Conservation (phyloP, 2,888 invertebrate species). For the Laothoe populi region DNA sequence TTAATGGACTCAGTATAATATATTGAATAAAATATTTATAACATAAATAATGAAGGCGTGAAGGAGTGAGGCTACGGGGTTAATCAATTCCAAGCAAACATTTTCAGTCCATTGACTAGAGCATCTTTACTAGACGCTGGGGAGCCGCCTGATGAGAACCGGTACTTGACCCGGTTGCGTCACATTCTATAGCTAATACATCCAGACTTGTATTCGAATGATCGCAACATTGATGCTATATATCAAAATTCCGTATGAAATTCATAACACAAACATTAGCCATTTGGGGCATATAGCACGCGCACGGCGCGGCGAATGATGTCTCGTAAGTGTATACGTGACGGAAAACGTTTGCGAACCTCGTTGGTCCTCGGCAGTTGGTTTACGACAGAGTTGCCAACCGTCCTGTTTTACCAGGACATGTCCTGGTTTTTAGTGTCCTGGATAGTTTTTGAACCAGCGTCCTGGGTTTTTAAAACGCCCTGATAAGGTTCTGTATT, state of each 20-base stretch:
- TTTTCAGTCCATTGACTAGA: conserved; percentile 69
- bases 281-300: conserved; percentile 41
- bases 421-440: no score
- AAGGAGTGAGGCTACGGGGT: conserved; percentile 46
- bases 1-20: conserved; percentile 14
- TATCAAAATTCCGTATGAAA: conserved; percentile 1
- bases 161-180: conserved; percentile 68
- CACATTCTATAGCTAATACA: conserved; percentile 60
- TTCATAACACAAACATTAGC: conserved; percentile 32
- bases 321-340: conserved; percentile 53
- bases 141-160: conserved; percentile 76
- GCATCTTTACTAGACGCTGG: conserved; percentile 68
- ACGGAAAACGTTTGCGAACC: conserved; percentile 45
- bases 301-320: conserved; percentile 43
- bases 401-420: no score
- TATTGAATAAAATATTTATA: conserved; percentile 29
- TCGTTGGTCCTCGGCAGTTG: conserved; percentile 45
- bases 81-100: conserved; percentile 67
- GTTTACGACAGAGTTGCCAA: conserved; percentile 58
- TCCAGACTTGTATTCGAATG: conserved; percentile 17
- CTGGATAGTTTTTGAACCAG: no score
- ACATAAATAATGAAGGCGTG: conserved; percentile 32
- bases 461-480: no score
- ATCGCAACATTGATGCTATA: neutral
- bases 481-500: no score